Conservation (phyloP, 2,888 invertebrate species). For the Mythimna vitellina region DNA sequence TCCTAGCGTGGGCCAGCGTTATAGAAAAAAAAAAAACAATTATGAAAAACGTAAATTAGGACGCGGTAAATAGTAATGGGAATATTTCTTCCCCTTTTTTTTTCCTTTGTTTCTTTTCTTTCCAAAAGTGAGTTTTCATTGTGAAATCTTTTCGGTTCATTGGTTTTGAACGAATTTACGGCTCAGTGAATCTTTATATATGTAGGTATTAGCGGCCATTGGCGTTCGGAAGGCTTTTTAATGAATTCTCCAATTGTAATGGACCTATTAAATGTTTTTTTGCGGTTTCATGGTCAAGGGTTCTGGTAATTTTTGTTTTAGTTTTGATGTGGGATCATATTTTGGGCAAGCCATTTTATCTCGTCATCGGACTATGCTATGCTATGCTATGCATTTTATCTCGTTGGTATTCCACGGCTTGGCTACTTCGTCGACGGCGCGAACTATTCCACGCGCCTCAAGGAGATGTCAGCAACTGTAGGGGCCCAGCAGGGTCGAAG, state of each 20-base stretch:
- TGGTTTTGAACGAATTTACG: constrained; percentile 77
- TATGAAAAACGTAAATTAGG: constrained; percentile 79
- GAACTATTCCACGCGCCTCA: too few species aligned
- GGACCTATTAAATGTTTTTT: constrained; percentile 45
- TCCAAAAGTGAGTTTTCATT: constrained; percentile 66
- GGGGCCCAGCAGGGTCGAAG: too few species aligned
- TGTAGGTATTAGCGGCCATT: constrained; percentile 68
- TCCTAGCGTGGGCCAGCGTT: too few species aligned
- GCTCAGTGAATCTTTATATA: constrained; percentile 68
- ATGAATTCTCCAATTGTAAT: constrained; percentile 60
- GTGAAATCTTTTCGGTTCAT: constrained; percentile 74
- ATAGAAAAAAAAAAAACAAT: constrained; percentile 62
- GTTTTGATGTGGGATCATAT: too few species aligned
- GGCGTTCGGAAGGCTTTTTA: constrained; percentile 63
- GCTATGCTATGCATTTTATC: too few species aligned
- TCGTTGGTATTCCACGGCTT: too few species aligned
- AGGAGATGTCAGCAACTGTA: too few species aligned
- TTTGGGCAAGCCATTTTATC: too few species aligned
- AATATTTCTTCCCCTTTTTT: constrained; percentile 49
- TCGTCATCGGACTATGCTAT: too few species aligned
- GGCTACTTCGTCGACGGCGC: too few species aligned
- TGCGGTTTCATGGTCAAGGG: constrained; percentile 15
- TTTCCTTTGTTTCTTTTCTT: constrained; percentile 41
- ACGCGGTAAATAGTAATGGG: constrained; percentile 63
- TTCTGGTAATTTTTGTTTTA: too few species aligned